A percentile compares a stretch with the other conserved stretches of the same genome.
phyloP scores from a whole-genome alignment of 2,888 invertebrate species.

The Lepidochitona cinerea region DNA sequence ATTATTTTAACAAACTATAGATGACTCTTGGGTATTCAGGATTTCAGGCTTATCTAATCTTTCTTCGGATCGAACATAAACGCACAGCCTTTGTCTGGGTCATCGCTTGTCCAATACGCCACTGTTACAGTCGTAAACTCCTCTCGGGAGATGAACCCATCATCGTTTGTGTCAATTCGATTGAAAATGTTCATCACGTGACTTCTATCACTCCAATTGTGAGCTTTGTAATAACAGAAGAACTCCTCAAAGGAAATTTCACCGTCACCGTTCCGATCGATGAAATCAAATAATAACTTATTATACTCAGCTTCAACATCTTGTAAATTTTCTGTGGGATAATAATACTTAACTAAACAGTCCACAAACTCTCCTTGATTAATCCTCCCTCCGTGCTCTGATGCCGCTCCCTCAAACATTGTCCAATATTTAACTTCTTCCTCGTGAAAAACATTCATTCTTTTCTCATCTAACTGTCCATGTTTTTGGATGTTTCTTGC shows the following conservation, averaged over 20 bases:
- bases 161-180: not conserved
- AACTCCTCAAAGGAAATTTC: not conserved
- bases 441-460: too few relatives aligned
- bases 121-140: not conserved
- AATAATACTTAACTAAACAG: too few relatives aligned
- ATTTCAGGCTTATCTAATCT: too few relatives aligned
- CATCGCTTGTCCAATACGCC: not conserved
- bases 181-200: not conserved
- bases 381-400: too few relatives aligned
- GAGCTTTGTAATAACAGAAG: not conserved
- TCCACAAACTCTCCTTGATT: too few relatives aligned
- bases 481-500: not conserved
- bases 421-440: too few relatives aligned
- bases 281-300: not conserved
- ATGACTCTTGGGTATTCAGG: too few relatives aligned
- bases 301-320: too few relatives aligned
- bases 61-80: not conserved
- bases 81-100: not conserved
- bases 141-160: not conserved
- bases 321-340: too few relatives aligned
- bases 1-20: too few relatives aligned
- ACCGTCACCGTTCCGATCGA: not conserved
- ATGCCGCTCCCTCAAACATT: too few relatives aligned
- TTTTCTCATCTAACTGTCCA: too few relatives aligned
- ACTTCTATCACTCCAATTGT: not conserved